Evolutionary conservation across 2,113 vertebrate species (phyloP), one percentile per base, ranked within the genome.

Genomic region (Delphinus delphis): DNA sequence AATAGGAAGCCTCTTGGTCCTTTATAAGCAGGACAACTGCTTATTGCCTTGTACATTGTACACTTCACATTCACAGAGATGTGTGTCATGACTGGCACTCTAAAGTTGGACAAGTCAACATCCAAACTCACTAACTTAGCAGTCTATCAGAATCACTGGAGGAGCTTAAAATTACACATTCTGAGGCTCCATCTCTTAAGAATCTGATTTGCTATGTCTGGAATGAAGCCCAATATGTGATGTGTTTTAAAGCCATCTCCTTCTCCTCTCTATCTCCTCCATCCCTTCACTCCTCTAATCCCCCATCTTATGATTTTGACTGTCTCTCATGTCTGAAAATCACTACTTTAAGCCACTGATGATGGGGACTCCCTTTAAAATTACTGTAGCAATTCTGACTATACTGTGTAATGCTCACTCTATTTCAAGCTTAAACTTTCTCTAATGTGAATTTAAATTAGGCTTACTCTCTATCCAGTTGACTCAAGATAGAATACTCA

Each of bases 381-480:
- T 65, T 65, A 55, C 44, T 73, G 15, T 18, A 85, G 81, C n/a
- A 94, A 47, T 73, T 93, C 60, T 77, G 47, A 23, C 21, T 86
- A 79, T n/a, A 53, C 23, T 96, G 2, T 44, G 13, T 33, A 18
- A 77, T 71, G 28, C 28, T 85, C n/a, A 79, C 25, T 92, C 17
- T 71, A 73, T 86, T 25, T 82, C 33, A 92, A 89, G 12, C 15
- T n/a, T 86, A 82, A 90, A 62, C 33, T 92, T 2, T 20, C 28
- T 77, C 36, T 67, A 82, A 28, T 92, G 33, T 82, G 11, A 92
- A 79, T 93, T 94, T 88, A 88, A 95, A 93, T 88, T 94, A 87
- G 21, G 26, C 82, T 92, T 79, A 63, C 25, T 88, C 47, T 90
- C 9, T 21, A 44, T 18, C 62, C 3, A 80, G 11, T 47, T 15